Evolutionary conservation across 64 coral and sea anemone species (phyloP).

Genomic region (Dendronephthya gigantea): DNA sequence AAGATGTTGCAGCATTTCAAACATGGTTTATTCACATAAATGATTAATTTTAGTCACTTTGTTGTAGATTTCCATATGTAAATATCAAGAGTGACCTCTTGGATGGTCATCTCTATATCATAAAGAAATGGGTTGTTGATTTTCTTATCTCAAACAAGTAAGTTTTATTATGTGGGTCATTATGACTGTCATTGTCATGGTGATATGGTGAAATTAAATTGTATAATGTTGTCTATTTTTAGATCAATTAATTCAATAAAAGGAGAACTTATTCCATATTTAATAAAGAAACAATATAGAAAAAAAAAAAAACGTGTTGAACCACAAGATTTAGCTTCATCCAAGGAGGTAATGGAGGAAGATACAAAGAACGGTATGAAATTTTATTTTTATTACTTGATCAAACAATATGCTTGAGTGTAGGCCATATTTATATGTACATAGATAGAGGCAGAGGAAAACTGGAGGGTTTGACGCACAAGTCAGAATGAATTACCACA

Average conservation of each 20-base stretch:
- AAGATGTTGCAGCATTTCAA: too few species aligned
- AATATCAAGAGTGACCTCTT: conserved; percentile 81
- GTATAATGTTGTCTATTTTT: not conserved
- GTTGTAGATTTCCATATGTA: conserved; percentile 74
- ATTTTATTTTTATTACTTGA: not conserved
- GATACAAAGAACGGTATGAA: not conserved
- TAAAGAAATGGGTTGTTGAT: conserved; percentile 93
- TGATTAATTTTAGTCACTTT: not conserved
- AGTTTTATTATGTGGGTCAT: too few species aligned
- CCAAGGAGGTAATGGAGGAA: conserved; percentile 17
- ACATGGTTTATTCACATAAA: too few species aligned
- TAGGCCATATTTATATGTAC: too few species aligned
- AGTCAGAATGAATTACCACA: too few species aligned
- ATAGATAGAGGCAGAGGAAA: too few species aligned
- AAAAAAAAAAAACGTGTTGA: conserved; percentile 39
- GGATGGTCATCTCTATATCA: conserved; percentile 85
- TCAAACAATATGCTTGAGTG: not conserved
- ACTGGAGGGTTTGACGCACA: too few species aligned
- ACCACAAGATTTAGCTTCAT: not conserved
- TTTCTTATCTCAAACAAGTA: conserved; percentile 79
- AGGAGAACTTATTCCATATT: conserved; percentile 82
- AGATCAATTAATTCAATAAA: conserved; percentile 83
- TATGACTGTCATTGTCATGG: too few species aligned
- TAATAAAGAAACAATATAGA: conserved; percentile 92
- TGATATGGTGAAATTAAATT: not conserved